Evolutionary conservation across 1,140 invertebrate genomes (phyloP).

Genomic region (Teleogryllus occipitalis): DNA sequence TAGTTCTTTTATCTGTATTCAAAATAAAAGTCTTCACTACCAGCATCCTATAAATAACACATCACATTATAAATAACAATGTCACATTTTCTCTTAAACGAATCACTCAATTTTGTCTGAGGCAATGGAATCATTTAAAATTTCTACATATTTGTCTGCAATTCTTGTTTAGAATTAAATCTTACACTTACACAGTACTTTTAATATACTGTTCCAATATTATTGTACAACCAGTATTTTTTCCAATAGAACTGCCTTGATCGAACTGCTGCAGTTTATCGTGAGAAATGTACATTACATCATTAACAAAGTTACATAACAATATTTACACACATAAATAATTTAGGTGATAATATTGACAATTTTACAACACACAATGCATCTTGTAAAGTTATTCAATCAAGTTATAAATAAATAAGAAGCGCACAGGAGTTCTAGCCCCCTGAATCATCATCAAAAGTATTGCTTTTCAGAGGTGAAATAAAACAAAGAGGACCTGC

Average conservation of each 20-base stretch:
- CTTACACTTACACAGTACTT: no score
- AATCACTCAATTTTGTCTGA: neutral
- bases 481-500: neutral
- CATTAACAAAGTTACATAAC: constrained; percentile 1
- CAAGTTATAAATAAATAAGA: neutral
- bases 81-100: neutral
- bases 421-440: neutral
- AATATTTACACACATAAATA: constrained; percentile 6
- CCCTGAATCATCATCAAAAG: neutral
- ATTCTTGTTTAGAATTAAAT: no score
- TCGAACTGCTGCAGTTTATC: neutral
- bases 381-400: neutral
- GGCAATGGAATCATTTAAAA: neutral
- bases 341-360: neutral
- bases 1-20: no score
- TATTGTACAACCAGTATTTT: no score
- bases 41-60: neutral
- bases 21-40: neutral
- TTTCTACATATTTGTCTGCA: neutral
- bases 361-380: neutral
- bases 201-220: no score
- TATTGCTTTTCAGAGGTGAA: neutral
- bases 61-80: neutral
- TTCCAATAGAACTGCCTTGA: neutral
- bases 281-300: neutral